Base-by-base conservation (phyloP, 1,140 invertebrate genomes). In the Euborellia annulipes region DNA sequence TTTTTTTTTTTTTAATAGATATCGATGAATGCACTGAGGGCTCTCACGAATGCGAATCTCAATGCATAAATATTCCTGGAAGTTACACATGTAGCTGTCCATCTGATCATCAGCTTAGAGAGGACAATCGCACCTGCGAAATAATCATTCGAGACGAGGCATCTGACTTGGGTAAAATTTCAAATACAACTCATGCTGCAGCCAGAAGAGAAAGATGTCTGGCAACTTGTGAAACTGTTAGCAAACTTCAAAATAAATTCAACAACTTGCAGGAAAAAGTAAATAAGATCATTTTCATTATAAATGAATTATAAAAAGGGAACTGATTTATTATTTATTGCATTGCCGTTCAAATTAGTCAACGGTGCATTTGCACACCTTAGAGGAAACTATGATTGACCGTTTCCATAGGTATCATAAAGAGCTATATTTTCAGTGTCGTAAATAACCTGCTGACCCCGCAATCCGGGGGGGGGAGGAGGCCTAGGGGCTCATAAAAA, bases 21-120 rank as follows among this genome's bases (percentile, higher is more conserved):
- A 67, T 83, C 34, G 68, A 85, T 58, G 82, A 85, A 58, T 85
- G 82, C 54, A 53, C 57, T 4, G 60, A 63, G n/a, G 62, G 68
- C 44, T 76, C 71, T 30, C 69, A 69, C 1, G 70, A 70, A 7
- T 78, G 76, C 51, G 66, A 73, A 46, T 72, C 77, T 36, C 58
- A 60, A 17, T 79, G 76, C 49, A 62, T 70, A 20, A 79, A 78
- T 57, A 68, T 68, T 39, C 57, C 63, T 2, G 76, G 76, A 2
- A 62, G 66, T 16, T 71, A 66, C 56, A 61, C 65, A 48, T 78
- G 76, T 56, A 61, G 60, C 41, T 78, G 76, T 54, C 49, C 55
- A 1, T 52, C 60, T 18, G 72, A 72, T 3, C 69, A 65, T 50
- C 50, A 47, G 8, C 60, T 81, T 2, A 59, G 65, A 13, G 50